These are phyloP conservation scores for Tangara arthus DNA, from an alignment of 2,797 vertebrate species.

Conservation along the genomic window DNA sequence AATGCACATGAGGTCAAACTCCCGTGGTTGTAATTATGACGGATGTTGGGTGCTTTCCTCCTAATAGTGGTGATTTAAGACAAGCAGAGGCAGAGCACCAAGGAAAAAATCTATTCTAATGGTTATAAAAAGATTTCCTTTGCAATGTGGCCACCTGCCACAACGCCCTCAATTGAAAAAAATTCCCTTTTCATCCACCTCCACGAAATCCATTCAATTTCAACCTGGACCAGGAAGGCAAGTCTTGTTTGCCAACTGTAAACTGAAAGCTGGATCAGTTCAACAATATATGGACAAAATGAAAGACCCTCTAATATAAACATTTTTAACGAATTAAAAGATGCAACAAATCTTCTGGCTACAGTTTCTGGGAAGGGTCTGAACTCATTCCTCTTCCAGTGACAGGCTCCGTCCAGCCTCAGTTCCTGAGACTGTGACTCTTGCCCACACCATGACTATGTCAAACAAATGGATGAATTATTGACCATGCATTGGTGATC, in stretches of 20 bases:
- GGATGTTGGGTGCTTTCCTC: background rate
- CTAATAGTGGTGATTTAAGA: background rate
- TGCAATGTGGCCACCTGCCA: background rate
- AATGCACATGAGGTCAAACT: background rate
- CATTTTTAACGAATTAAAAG: background rate
- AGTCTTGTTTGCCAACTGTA: background rate
- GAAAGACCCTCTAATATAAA: background rate
- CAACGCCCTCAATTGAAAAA: background rate
- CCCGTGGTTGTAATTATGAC: accelerated
- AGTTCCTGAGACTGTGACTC: background rate
- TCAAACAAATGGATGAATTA: background rate
- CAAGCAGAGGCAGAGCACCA: background rate
- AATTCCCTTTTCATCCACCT: background rate
- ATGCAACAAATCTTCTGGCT: background rate
- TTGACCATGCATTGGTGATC: background rate
- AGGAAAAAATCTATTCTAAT: background rate
- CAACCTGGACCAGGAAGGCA: background rate
- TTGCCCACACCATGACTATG: background rate
- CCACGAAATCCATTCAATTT: background rate
- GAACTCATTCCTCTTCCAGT: background rate
- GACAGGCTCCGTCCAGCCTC: background rate
- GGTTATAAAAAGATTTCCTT: background rate
- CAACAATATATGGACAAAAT: background rate
- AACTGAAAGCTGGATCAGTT: background rate
- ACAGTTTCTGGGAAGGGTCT: background rate